Base-by-base conservation (phyloP, 2,797 vertebrate genomes). In the Buphagus erythrorhynchus region DNA sequence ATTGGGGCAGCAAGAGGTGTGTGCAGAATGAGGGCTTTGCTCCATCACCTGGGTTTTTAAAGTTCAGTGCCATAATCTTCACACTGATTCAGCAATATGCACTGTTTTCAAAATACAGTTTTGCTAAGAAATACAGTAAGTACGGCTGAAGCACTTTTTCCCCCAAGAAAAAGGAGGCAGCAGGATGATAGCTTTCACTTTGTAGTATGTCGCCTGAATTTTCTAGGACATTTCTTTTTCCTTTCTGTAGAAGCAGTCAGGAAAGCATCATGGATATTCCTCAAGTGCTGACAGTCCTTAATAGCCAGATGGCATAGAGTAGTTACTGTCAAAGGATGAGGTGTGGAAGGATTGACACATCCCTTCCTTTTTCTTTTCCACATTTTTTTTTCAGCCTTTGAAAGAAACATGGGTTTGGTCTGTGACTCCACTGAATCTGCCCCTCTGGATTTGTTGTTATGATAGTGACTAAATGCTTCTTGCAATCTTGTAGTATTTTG, bases 301-400 rank as follows among this genome's bases (percentile, higher is more conserved):
- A 65, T 59, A 90, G 61, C 61, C 84, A 82, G 78, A 68, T 94
- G 65, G 42, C 6, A 2, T 43, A 26, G 76, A 88, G 69, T 86
- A 80, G 69, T 86, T 88, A 49, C 91, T 90, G 88, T 86, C 54
- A 72, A 90, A 92, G 69, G 67, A 92, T 72, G 71, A 89, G 35
- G 38, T 66, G 71, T 76, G 22, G 86, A 88, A 75, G 33, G 58
- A 80, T 29, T 94, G 92, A 63, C 77, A 69, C 38, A 88, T 93
- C 49, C 35, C 45, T 91, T 92, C 51, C 24, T 86, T 74, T 75
- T 80, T 40, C 29, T 54, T 73, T 55, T 72, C 49, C 3, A 2
- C 2, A 0, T 45, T 75, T 83, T 62, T 62, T 54, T 79, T 87
- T 57, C 38, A 77, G 0, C 22, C 17, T 26, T 36, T 31, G 40